These are phyloP conservation scores for Serrognathus titanus DNA, from an alignment of 2,888 invertebrate genomes.

Conservation along the genomic window DNA sequence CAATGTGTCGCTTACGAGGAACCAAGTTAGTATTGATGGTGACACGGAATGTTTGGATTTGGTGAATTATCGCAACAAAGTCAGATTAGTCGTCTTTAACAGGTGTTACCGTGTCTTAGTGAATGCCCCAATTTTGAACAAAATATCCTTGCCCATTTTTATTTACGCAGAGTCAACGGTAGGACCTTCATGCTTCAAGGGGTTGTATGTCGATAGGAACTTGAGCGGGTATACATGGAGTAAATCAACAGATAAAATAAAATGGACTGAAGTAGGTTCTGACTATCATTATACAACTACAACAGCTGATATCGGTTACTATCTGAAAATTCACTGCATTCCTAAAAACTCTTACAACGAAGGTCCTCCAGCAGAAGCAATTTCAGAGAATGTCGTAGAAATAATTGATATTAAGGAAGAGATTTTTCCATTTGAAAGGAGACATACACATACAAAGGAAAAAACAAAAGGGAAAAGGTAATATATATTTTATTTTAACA, in stretches of 20 bases:
- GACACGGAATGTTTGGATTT: slow-evolving; percentile 19
- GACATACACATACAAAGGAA: slow-evolving; percentile 65
- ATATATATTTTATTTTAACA: not conserved
- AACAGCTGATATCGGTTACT: slow-evolving; percentile 59
- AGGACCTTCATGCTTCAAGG: slow-evolving; percentile 64
- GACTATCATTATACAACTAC: slow-evolving; percentile 58
- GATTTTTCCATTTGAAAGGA: slow-evolving; percentile 70
- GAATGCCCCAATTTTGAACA: slow-evolving; percentile 68
- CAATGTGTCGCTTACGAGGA: slow-evolving; percentile 20
- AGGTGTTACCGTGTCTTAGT: slow-evolving; percentile 57
- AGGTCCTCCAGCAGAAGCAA: slow-evolving; percentile 40
- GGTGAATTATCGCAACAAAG: slow-evolving; percentile 20
- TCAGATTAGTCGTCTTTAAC: slow-evolving; percentile 44
- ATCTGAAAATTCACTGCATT: slow-evolving; percentile 57
- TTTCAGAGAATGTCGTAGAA: slow-evolving; percentile 36
- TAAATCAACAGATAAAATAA: slow-evolving; percentile 43
- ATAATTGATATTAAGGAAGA: slow-evolving; percentile 56
- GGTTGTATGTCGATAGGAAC: slow-evolving; percentile 55
- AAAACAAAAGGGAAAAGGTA: slow-evolving; percentile 58
- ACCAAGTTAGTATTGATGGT: slow-evolving; percentile 11
- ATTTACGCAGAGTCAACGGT: slow-evolving; percentile 69
- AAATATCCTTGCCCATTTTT: slow-evolving; percentile 60
- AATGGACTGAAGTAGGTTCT: slow-evolving; percentile 58
- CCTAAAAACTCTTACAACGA: slow-evolving; percentile 56
- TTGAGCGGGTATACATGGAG: slow-evolving; percentile 66